Conservation (phyloP, 2,888 invertebrate genomes). For the Drosophila paranaensis region DNA sequence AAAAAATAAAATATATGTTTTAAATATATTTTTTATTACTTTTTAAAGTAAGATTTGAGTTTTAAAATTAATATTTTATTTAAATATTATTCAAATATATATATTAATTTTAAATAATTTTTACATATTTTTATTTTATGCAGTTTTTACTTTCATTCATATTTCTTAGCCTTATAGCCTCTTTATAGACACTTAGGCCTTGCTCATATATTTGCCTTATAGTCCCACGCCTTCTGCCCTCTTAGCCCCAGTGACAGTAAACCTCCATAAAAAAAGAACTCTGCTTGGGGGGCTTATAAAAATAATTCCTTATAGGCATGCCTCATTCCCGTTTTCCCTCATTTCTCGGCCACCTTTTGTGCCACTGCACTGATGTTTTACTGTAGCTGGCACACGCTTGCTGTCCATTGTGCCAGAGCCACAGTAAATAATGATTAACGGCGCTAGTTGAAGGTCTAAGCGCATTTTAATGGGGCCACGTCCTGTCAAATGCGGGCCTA, state of each 20-base stretch:
- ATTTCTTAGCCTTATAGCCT: neutral
- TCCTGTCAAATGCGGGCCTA: slow-evolving; percentile 29
- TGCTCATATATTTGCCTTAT: too few species aligned
- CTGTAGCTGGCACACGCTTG: slow-evolving; percentile 10
- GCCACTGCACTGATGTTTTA: neutral
- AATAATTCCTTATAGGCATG: neutral
- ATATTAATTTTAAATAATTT: too few species aligned
- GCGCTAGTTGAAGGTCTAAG: slow-evolving; percentile 63
- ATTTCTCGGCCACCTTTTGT: neutral
- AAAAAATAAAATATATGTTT: too few species aligned
- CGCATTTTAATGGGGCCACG: slow-evolving; percentile 67
- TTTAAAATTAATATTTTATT: too few species aligned
- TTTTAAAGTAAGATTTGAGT: too few species aligned
- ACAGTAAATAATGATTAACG: slow-evolving; percentile 76
- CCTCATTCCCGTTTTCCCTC: neutral
- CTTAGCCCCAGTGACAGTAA: neutral
- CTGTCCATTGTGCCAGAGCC: slow-evolving; percentile 15
- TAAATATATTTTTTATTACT: too few species aligned
- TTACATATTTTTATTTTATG: too few species aligned
- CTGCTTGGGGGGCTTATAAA: neutral
- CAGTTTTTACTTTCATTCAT: neutral
- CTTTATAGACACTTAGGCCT: neutral
- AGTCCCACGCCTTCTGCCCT: neutral
- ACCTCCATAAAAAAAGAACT: too few species aligned
- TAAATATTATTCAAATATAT: too few species aligned